Conservation (phyloP, 2,888 invertebrate species). For the Eugnorisma glareosa region DNA sequence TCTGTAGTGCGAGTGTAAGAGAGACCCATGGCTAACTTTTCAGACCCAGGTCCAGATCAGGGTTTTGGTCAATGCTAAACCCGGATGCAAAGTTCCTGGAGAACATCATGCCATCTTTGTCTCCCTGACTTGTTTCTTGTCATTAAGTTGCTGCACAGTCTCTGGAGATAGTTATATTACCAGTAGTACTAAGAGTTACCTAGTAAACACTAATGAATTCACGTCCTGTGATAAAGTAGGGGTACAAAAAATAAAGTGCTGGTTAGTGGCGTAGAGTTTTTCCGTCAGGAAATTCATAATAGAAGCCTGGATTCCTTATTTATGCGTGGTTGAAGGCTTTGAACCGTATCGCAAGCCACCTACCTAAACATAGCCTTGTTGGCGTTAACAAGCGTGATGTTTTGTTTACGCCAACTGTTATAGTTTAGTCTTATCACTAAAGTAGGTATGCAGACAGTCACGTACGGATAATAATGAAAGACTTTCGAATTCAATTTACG, state of each 20-base stretch:
- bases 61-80: neutral
- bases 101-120: neutral
- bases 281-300: neutral
- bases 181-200: constrained; percentile 1
- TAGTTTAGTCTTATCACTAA: constrained; percentile 2
- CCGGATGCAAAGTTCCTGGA: neutral
- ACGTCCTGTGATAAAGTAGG: constrained; percentile 3
- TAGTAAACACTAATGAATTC: constrained; percentile 9
- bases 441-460: constrained; percentile 4
- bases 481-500: constrained; percentile 46
- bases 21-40: constrained; percentile 90
- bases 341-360: neutral
- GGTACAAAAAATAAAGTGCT: neutral
- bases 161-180: neutral
- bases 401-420: neutral
- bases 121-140: neutral
- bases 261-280: neutral
- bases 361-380: neutral
- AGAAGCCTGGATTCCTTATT: neutral
- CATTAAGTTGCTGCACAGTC: neutral
- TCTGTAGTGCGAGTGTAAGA: constrained; percentile 76
- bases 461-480: constrained; percentile 13
- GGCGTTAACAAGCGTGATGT: neutral
- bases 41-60: constrained; percentile 76
- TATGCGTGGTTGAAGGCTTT: neutral